phyloP scores from a whole-genome alignment of 2,888 invertebrate genomes.

The Abrostola triplasia region DNA sequence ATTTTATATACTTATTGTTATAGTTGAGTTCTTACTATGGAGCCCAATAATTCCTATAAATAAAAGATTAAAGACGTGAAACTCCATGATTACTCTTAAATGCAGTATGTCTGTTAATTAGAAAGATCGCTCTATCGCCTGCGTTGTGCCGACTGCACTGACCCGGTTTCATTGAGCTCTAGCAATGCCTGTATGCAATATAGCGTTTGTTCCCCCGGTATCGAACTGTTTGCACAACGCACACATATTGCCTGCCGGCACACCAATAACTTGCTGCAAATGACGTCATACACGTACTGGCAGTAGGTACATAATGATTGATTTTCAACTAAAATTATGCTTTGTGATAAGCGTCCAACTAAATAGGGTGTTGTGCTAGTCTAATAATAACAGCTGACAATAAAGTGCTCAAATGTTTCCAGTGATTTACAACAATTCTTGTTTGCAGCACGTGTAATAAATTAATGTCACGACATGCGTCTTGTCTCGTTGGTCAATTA shows the following conservation, averaged over 20 bases:
- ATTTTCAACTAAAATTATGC: background rate
- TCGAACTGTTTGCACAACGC: conserved; percentile 54
- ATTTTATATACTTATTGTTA: too few relatives aligned
- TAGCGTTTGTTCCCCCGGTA: conserved; percentile 47
- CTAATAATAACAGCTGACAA: too few relatives aligned
- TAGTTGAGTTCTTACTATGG: too few relatives aligned
- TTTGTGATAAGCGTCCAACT: background rate
- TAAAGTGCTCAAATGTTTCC: too few relatives aligned
- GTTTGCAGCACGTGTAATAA: too few relatives aligned
- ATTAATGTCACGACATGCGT: too few relatives aligned
- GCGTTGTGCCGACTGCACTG: conserved; percentile 50
- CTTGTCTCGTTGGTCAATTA: background rate
- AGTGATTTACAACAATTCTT: too few relatives aligned
- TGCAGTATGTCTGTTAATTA: background rate
- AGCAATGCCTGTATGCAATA: conserved; percentile 49
- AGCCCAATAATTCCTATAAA: too few relatives aligned
- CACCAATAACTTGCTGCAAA: conserved; percentile 23
- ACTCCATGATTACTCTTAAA: background rate
- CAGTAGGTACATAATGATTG: conserved; percentile 12
- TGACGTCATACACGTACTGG: conserved; percentile 33
- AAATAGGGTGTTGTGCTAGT: background rate
- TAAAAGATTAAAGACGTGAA: too few relatives aligned
- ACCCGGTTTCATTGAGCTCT: conserved; percentile 57
- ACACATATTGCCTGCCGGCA: conserved; percentile 28
- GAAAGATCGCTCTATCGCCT: conserved; percentile 33